Base-by-base conservation (phyloP, 2,888 invertebrate species). In the Himalopsyche kuldschensis region DNA sequence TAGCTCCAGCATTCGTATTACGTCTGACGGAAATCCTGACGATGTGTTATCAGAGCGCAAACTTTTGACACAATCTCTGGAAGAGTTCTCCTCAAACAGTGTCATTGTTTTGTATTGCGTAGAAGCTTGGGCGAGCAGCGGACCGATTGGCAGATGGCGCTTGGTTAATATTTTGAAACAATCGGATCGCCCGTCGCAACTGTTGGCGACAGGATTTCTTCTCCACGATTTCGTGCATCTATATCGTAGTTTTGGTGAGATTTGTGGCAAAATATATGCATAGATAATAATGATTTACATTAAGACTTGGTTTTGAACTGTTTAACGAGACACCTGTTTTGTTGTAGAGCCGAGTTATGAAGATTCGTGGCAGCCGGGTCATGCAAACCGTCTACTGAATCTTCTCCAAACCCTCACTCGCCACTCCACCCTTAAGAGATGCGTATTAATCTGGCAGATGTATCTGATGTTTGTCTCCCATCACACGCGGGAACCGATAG, bases 371-470 rank as follows among this genome's bases (percentile, higher is more conserved):
- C 86, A 86, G 76, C 81, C 79, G 15, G 86, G 86, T 0, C 86
- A 86, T 47, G 35, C 63, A 4, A 82, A 87, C 41, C 80, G 87
- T 1, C 27, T 87, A 77, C 78, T 84, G 78, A 86, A 80, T 27
- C 63, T 87, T 8, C 78, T 87, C n/a, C 83, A 84, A 41, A 84
- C 78, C 5, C 75, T 87, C n/a, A 83, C 83, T 10, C 80, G 35
- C 0, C 85, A 86, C 31, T 80, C 86, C 8, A 78, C 75, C 35
- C 86, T 86, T 32, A 86, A 86, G 32, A 82, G 87, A 8, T 87
- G 88, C 82, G 87, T 88, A 63, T 84, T 88, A 82, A 82, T 89
- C 79, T 86, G 81, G 87, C 86, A 86, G 85, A 87, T 87, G 87
- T 87, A 86, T 87, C 87, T 87, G 4, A 79, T 85, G 85, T 87